Percentiles rank a stretch among this genome's conserved stretches.
phyloP scores from a whole-genome alignment of 1,140 invertebrate genomes.

The Sogatella furcifera region DNA sequence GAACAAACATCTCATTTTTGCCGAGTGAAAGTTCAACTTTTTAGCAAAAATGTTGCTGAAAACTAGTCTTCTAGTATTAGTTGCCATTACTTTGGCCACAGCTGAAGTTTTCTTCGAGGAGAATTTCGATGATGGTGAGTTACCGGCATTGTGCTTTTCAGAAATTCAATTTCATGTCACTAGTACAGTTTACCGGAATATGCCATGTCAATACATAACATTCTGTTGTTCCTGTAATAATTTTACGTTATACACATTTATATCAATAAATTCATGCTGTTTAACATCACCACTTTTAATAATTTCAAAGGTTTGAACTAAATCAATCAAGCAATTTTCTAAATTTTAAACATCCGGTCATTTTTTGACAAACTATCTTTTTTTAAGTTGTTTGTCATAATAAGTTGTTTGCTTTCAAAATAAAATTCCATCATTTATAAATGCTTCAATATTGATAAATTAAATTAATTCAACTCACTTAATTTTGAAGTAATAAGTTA shows the following conservation, averaged over 20 bases:
- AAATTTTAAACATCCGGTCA: no score
- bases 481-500: no score
- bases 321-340: not conserved
- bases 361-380: no score
- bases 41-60: slow-evolving; percentile 1
- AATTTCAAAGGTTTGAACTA: not conserved
- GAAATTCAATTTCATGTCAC: not conserved
- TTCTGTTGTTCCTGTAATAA: not conserved
- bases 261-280: not conserved
- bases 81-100: slow-evolving; percentile 3
- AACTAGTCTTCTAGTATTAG: slow-evolving; percentile 7
- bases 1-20: not conserved
- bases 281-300: not conserved
- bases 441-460: no score
- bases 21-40: not conserved
- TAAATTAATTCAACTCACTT: no score
- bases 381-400: no score
- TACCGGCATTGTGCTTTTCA: not conserved
- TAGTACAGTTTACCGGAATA: not conserved
- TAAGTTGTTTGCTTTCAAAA: no score
- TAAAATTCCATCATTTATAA: no score
- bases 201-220: not conserved
- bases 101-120: slow-evolving; percentile 23
- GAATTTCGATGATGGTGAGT: slow-evolving; percentile 19
- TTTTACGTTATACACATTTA: not conserved